A percentile compares a stretch with the other conserved stretches of the same genome.
These are phyloP conservation scores for Pipra filicauda DNA, from an alignment of 2,113 vertebrate genomes.

Conservation along the genomic window DNA sequence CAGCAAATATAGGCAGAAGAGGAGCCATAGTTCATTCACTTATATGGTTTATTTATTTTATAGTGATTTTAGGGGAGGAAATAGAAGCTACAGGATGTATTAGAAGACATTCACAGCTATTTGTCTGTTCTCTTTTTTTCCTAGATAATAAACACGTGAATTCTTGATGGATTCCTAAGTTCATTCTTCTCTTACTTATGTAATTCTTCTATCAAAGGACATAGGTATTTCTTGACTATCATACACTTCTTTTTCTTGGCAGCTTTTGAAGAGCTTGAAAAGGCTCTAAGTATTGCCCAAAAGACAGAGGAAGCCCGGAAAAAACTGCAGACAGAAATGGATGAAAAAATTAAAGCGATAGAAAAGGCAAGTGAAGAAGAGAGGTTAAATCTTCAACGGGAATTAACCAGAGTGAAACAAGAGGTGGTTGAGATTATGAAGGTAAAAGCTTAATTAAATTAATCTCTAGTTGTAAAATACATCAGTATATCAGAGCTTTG, in stretches of 20 bases:
- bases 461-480: background rate
- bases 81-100: background rate
- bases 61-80: background rate
- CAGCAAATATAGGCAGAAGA: background rate
- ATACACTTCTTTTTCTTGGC: background rate
- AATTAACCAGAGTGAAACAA: conserved; percentile 89
- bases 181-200: background rate
- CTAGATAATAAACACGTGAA: background rate
- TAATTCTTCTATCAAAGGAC: background rate
- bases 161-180: background rate
- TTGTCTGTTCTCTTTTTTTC: background rate
- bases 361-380: conserved; percentile 88
- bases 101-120: background rate
- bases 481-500: background rate
- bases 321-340: conserved; percentile 89
- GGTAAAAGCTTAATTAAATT: conserved; percentile 71
- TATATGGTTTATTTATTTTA: background rate
- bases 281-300: conserved; percentile 84
- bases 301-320: conserved; percentile 85
- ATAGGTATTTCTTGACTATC: background rate
- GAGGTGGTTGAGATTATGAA: conserved; percentile 90
- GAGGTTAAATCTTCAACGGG: conserved; percentile 84
- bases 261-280: conserved; percentile 97
- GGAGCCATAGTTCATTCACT: background rate
- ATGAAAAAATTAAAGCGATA: conserved; percentile 84